Evolutionary conservation across 2,797 vertebrate genomes (phyloP).

Genomic region (Pantherophis vulpinus): DNA sequence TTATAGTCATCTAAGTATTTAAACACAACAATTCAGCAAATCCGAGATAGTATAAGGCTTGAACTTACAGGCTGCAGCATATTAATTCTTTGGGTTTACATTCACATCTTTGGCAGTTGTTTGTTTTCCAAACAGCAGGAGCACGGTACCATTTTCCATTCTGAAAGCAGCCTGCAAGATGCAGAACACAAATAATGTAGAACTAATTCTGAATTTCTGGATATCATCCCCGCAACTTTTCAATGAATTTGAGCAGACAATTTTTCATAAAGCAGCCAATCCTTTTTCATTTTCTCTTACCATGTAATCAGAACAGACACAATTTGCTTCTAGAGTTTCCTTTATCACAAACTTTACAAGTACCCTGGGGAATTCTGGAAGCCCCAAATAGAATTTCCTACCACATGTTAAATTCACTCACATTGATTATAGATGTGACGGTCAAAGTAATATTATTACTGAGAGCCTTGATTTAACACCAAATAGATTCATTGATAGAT

Average conservation of each 20-base stretch:
- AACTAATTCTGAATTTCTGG: not conserved
- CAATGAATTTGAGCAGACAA: not conserved
- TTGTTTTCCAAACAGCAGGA: slow-evolving; percentile 1
- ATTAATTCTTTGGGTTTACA: slow-evolving; percentile 1
- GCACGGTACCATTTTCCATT: not conserved
- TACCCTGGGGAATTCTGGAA: not conserved
- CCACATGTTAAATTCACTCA: not conserved
- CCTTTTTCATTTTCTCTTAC: not conserved
- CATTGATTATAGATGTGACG: not conserved
- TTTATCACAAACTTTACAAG: not conserved
- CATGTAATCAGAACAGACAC: not conserved
- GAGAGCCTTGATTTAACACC: not conserved
- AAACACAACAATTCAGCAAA: not conserved
- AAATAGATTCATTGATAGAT: not conserved
- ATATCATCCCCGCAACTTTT: not conserved
- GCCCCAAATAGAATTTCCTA: not conserved
- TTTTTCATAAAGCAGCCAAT: not conserved
- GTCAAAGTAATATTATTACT: not conserved
- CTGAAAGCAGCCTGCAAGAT: not conserved
- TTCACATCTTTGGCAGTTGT: slow-evolving; percentile 5
- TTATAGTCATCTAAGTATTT: not conserved
- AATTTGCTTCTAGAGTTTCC: not conserved
- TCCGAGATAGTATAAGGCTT: not conserved
- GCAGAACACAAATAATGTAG: not conserved
- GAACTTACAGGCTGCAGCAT: slow-evolving; percentile 13